Conservation (phyloP, 2,797 vertebrate genomes). For the Phylloscopus collybita region DNA sequence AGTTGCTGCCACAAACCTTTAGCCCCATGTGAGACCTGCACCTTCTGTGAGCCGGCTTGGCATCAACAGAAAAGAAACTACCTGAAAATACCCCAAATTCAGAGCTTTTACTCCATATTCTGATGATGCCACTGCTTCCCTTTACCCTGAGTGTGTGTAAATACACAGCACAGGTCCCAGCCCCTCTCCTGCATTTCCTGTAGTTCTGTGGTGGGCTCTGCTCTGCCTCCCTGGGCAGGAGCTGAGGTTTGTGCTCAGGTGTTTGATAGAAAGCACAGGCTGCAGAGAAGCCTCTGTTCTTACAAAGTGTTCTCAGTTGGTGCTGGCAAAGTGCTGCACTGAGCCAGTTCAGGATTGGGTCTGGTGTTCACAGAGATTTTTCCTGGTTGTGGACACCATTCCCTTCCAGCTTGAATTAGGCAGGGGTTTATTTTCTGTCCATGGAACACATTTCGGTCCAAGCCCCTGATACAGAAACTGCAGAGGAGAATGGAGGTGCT, state of each 20-base stretch:
- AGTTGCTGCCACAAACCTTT: background rate
- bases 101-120: background rate
- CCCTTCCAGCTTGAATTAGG: background rate
- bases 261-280: background rate
- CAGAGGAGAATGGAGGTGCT: background rate
- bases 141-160: background rate
- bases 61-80: background rate
- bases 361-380: accelerated
- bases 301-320: background rate
- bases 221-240: background rate
- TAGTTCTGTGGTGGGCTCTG: background rate
- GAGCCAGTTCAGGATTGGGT: background rate
- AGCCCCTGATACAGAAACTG: background rate
- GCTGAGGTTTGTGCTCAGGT: background rate
- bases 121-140: background rate
- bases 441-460: background rate
- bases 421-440: background rate
- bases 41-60: background rate
- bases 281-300: background rate
- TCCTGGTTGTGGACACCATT: background rate
- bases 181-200: background rate
- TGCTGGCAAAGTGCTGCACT: background rate
- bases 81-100: background rate
- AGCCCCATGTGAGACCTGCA: background rate
- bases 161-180: accelerated